phyloP scores from a whole-genome alignment of 2,113 vertebrate genomes.

The Myrmecophaga tridactyla region DNA sequence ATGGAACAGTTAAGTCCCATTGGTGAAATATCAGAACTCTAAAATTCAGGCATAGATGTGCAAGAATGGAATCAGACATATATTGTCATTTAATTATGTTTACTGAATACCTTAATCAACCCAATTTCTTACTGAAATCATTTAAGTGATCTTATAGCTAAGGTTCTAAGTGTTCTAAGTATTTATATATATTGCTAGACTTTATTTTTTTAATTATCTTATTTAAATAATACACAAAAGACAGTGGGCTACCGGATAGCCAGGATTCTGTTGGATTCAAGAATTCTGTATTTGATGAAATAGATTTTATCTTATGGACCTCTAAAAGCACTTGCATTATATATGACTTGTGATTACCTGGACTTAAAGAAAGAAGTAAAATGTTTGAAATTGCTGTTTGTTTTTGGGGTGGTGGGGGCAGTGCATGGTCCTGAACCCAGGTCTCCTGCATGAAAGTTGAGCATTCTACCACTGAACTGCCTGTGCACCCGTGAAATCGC shows the following conservation, averaged over 20 bases:
- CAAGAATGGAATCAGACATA: not conserved
- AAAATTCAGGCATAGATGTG: not conserved
- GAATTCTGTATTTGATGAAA: not conserved
- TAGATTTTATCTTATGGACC: not conserved
- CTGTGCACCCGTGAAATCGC: no score
- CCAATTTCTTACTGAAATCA: not conserved
- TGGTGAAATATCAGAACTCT: not conserved
- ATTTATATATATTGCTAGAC: not conserved
- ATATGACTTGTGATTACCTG: not conserved
- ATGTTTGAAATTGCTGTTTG: no score
- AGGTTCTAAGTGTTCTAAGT: not conserved
- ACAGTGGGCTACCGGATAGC: not conserved
- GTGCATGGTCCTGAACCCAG: no score
- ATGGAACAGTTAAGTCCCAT: not conserved
- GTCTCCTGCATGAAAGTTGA: no score
- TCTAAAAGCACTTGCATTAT: not conserved
- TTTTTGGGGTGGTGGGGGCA: no score
- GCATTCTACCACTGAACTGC: no score
- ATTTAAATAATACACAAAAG: not conserved
- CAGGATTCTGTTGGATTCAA: not conserved
- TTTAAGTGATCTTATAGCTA: not conserved
- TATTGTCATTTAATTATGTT: not conserved
- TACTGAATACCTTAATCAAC: not conserved
- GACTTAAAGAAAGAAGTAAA: not conserved
- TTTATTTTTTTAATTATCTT: not conserved